Evolutionary conservation across 1,140 invertebrate species (phyloP), one percentile per base, ranked within the genome.

Genomic region (Diorhabda elongata): DNA sequence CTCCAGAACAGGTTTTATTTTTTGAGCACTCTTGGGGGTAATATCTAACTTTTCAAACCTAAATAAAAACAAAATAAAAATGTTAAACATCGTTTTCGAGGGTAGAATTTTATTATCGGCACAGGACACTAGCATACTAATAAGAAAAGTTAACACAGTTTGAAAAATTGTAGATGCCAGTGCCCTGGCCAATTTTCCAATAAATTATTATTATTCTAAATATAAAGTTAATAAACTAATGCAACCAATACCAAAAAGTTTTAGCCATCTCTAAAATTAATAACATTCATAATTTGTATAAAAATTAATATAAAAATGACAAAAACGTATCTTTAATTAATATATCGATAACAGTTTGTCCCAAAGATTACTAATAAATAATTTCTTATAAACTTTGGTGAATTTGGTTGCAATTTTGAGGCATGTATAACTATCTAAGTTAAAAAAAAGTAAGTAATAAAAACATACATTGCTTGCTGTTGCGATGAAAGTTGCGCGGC

Each of bases 1-100:
- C 84, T 98, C 96, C 78, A 98, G 87, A 71, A 98, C 96, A 73
- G 97, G 97, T 84, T 98, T 98, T 79, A 98, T 98, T 89, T 98
- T 98, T 86, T 97, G 94, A 73, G 97, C 96, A 88, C 96, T 98
- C 87, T 98, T 98, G 81, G 96, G 96, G 80, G 96, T 98, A 78
- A 98, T 98, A 86, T 99, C 97, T 83, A 99, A 87, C 87, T 98
- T 99, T 86, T 98, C 97, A 89, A 98, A 98, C 91, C 97, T 98
- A 83, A 81, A 62, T 26, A 58, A 56, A 47, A 64, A n/a, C 9
- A 65, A 64, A 59, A 64, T 61, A 26, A 59, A 11, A 69, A 11
- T 41, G n/a, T 26, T 8, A 42, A 42, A 41, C 4, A 42, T 26
- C 41, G 9, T 42, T 8, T 3, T 60, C 9, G 3, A 41, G 47